phyloP scores from a whole-genome alignment of 1,140 invertebrate species.

The Rhysida immarginata region DNA sequence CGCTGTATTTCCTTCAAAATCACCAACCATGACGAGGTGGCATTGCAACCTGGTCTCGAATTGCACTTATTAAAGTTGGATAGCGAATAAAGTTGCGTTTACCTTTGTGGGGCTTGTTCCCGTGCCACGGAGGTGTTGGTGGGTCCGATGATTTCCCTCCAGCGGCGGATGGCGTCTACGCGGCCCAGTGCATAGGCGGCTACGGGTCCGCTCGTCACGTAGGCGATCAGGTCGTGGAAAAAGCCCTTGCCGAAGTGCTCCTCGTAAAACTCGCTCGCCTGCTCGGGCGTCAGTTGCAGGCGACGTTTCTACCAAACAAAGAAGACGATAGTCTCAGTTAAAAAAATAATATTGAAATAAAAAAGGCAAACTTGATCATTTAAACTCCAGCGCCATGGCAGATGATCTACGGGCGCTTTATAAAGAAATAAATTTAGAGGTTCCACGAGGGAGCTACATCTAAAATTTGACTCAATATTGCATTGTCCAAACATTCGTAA shows the following conservation, averaged over 20 bases:
- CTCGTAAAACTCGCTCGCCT: constrained; percentile 62
- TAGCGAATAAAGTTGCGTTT: no score
- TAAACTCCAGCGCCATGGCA: no score
- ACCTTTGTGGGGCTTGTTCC: constrained; percentile 47
- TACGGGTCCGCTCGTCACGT: constrained; percentile 56
- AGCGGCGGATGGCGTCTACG: constrained; percentile 47
- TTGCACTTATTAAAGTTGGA: no score
- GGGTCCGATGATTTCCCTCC: constrained; percentile 52
- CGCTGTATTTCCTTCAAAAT: not conserved
- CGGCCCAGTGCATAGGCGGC: constrained; percentile 50
- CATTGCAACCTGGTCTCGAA: no score
- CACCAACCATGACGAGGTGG: not conserved
- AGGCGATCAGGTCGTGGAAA: constrained; percentile 55
- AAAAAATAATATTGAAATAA: no score
- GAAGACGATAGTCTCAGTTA: no score
- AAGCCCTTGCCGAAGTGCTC: constrained; percentile 50
- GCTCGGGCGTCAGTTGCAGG: constrained; percentile 55
- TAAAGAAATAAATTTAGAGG: no score
- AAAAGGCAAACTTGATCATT: no score
- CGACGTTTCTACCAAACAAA: constrained; percentile 48
- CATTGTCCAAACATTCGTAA: no score
- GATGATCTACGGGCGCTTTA: no score
- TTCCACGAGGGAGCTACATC: no score
- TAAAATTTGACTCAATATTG: no score
- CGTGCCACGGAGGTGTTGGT: constrained; percentile 43